A percentile compares a stretch with the other conserved stretches of the same genome.
These are phyloP conservation scores for Drosophila rufa DNA, from an alignment of 1,140 invertebrate species.

Conservation along the genomic window DNA sequence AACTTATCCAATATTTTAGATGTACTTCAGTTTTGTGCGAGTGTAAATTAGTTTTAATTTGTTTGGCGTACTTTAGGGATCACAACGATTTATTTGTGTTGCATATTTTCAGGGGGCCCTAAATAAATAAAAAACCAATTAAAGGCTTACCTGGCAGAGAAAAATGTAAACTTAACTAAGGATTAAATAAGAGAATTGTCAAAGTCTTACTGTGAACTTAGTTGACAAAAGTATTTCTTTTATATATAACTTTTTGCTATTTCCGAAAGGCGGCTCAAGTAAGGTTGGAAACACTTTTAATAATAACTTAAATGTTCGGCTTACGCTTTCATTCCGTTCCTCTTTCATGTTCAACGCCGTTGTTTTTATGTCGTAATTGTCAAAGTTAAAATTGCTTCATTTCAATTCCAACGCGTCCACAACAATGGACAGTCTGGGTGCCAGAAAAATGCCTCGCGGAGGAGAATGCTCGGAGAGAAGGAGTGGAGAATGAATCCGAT, in stretches of 20 bases:
- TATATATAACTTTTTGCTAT: too few relatives aligned
- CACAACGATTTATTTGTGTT: too few relatives aligned
- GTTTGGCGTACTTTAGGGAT: neutral
- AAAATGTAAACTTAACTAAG: neutral
- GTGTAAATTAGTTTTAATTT: too few relatives aligned
- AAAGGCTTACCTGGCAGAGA: neutral
- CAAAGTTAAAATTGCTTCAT: constrained; percentile 57
- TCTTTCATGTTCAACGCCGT: constrained; percentile 4
- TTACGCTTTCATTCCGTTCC: neutral
- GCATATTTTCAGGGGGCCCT: neutral
- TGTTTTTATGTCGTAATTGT: constrained; percentile 44
- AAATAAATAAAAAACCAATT: neutral
- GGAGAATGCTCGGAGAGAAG: neutral
- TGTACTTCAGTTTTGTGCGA: too few relatives aligned
- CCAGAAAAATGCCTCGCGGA: constrained; percentile 10
- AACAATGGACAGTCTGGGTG: constrained; percentile 31
- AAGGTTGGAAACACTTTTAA: neutral
- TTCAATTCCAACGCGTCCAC: constrained; percentile 35
- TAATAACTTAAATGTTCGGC: neutral
- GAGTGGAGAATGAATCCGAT: constrained; percentile 34
- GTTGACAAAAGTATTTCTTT: too few relatives aligned
- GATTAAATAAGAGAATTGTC: too few relatives aligned
- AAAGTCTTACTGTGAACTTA: too few relatives aligned
- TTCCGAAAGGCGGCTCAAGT: too few relatives aligned
- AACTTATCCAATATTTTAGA: too few relatives aligned